Percentiles rank a stretch among this genome's conserved stretches.
These are phyloP conservation scores for Spilarctia lutea DNA, from an alignment of 2,888 invertebrate genomes.

Conservation along the genomic window DNA sequence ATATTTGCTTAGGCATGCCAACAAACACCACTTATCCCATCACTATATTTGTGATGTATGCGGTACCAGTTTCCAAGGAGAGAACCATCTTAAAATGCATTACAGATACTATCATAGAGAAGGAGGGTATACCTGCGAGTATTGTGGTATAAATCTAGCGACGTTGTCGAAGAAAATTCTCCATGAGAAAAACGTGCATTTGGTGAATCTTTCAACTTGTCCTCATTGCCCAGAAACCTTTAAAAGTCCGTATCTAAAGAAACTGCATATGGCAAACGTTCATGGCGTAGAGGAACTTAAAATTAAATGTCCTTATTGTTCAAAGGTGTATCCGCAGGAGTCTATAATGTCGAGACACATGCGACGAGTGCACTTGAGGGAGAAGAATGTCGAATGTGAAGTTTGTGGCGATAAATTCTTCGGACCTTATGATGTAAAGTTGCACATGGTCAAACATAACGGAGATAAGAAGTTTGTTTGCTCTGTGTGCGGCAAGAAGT, in stretches of 20 bases:
- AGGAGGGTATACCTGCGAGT: constrained; percentile 77
- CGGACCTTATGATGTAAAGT: constrained; percentile 76
- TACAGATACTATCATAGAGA: constrained; percentile 79
- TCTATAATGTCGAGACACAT: constrained; percentile 87
- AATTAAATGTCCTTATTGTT: constrained; percentile 80
- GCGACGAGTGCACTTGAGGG: constrained; percentile 85
- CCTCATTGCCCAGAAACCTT: constrained; percentile 79
- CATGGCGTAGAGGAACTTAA: constrained; percentile 80
- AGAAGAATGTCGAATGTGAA: constrained; percentile 80
- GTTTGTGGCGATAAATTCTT: constrained; percentile 81
- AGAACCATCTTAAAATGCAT: constrained; percentile 82
- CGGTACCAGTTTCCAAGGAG: constrained; percentile 81
- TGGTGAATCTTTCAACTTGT: constrained; percentile 73
- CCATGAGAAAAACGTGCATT: constrained; percentile 79
- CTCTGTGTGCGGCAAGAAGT: constrained; percentile 86
- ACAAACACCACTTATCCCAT: constrained; percentile 79
- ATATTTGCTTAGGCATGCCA: constrained; percentile 77
- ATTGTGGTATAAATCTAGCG: constrained; percentile 81
- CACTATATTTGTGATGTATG: constrained; percentile 82
- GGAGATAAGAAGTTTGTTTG: constrained; percentile 86
- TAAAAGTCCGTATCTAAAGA: constrained; percentile 79
- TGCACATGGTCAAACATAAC: constrained; percentile 85
- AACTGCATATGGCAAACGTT: constrained; percentile 76
- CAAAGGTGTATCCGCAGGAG: constrained; percentile 82
- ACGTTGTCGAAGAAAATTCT: constrained; percentile 79